A percentile compares a stretch with the other conserved stretches of the same genome.
phyloP scores from a whole-genome alignment of 1,140 invertebrate genomes.

The Tribolium madens region DNA sequence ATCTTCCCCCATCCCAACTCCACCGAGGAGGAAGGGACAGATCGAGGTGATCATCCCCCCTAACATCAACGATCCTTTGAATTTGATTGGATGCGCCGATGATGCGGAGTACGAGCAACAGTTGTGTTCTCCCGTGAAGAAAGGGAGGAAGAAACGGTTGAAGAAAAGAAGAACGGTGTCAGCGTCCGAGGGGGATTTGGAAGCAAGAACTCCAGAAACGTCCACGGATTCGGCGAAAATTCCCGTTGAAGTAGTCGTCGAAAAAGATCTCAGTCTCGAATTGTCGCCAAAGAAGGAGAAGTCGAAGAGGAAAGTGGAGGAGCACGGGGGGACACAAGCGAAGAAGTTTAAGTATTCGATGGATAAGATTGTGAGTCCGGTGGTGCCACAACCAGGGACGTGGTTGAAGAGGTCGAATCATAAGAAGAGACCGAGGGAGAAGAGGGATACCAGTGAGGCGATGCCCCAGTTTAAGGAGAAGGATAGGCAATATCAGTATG shows the following conservation, averaged over 20 bases:
- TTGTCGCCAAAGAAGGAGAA: conserved; percentile 57
- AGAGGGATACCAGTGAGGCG: conserved; percentile 61
- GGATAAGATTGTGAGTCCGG: conserved; percentile 93
- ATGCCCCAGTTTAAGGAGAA: conserved; percentile 80
- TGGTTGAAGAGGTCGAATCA: conserved; percentile 73
- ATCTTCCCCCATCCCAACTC: conserved; percentile 89
- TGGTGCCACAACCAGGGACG: conserved; percentile 88
- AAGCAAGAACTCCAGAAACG: conserved; percentile 62
- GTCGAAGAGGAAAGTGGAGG: conserved; percentile 57
- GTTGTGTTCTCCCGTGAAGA: conserved; percentile 74
- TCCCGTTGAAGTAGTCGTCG: conserved; percentile 54
- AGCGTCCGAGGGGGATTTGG: conserved; percentile 64
- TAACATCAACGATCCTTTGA: conserved; percentile 92
- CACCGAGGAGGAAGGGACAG: conserved; percentile 82
- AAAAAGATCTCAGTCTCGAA: conserved; percentile 52
- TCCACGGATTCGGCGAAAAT: conserved; percentile 62
- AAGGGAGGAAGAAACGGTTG: conserved; percentile 70
- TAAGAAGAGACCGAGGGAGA: conserved; percentile 55
- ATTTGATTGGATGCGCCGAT: conserved; percentile 84
- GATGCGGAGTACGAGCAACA: conserved; percentile 84
- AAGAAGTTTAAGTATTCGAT: conserved; percentile 76
- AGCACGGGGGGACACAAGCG: conserved; percentile 39
- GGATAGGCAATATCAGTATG: conserved; percentile 88
- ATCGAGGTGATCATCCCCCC: conserved; percentile 93
- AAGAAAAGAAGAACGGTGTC: conserved; percentile 71